These are phyloP conservation scores for Drosophila ficusphila DNA, from an alignment of 1,140 invertebrate species.

Conservation along the genomic window DNA sequence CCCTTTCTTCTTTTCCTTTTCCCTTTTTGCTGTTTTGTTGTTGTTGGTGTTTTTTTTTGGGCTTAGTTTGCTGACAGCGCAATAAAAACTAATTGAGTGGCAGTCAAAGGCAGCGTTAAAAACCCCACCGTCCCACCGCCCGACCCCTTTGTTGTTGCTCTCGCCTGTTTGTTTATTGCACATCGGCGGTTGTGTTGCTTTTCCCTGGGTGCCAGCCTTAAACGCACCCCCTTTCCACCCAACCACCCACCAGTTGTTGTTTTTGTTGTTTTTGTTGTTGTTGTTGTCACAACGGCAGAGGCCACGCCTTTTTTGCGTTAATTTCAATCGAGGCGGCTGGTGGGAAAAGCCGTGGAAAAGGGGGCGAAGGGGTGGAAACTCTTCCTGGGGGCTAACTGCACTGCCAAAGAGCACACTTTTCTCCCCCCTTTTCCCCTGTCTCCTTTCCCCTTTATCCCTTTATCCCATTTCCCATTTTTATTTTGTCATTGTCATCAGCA, in stretches of 20 bases:
- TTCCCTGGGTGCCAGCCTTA: slow-evolving; percentile 2
- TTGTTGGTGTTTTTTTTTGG: slow-evolving; percentile 23
- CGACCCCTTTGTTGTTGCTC: slow-evolving; percentile 37
- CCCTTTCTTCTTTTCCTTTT: not conserved
- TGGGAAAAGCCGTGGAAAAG: slow-evolving; percentile 7
- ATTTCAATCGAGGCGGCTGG: slow-evolving; percentile 59
- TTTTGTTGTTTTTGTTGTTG: slow-evolving; percentile 51
- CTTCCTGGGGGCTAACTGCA: slow-evolving; percentile 28
- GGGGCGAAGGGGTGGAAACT: too few relatives aligned
- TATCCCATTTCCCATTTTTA: slow-evolving; percentile 18
- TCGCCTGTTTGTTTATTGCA: slow-evolving; percentile 73
- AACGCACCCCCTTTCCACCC: not conserved
- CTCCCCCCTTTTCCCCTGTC: not conserved
- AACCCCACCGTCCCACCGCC: not conserved
- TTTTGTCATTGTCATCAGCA: slow-evolving; percentile 53
- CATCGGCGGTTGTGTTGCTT: slow-evolving; percentile 45
- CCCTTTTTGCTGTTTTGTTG: too few relatives aligned
- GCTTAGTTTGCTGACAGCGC: slow-evolving; percentile 63
- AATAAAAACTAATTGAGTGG: slow-evolving; percentile 80
- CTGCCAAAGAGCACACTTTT: not conserved
- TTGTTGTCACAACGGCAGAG: slow-evolving; percentile 62
- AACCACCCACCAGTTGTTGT: not conserved
- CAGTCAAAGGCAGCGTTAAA: slow-evolving; percentile 39
- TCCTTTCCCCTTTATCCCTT: slow-evolving; percentile 15
- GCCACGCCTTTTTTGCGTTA: slow-evolving; percentile 80